Evolutionary conservation across 2,888 invertebrate species (phyloP).

Genomic region (Dyspetes luteomarginatus): DNA sequence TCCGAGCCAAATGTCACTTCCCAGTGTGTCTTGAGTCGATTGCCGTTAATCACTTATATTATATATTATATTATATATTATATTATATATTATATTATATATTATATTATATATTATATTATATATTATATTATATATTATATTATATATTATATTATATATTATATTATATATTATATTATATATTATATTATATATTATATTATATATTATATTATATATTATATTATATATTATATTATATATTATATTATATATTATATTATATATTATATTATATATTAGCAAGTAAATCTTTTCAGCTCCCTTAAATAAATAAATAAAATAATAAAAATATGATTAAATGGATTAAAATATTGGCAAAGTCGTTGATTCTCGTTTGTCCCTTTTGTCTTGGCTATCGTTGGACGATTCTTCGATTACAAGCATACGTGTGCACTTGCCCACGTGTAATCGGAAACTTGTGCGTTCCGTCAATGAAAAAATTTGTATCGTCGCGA

Average conservation of each 20-base stretch:
- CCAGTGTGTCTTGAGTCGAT: conserved; percentile 50
- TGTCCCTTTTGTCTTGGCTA: background rate
- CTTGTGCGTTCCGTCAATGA: conserved; percentile 5
- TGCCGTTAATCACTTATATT: conserved; percentile 11
- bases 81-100: too few relatives aligned
- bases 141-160: too few relatives aligned
- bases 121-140: too few relatives aligned
- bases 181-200: too few relatives aligned
- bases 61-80: too few relatives aligned
- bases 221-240: too few relatives aligned
- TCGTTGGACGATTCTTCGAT: background rate
- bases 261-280: too few relatives aligned
- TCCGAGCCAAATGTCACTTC: conserved; percentile 73
- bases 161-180: too few relatives aligned
- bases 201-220: too few relatives aligned
- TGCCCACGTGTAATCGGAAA: background rate
- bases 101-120: too few relatives aligned
- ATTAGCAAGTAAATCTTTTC: too few relatives aligned
- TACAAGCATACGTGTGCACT: background rate
- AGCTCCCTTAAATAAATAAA: background rate
- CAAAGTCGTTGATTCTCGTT: background rate
- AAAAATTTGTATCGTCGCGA: conserved; percentile 17
- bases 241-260: too few relatives aligned
- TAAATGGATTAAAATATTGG: background rate
- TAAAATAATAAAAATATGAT: background rate